phyloP scores from a whole-genome alignment of 2,888 invertebrate genomes.

The Phortica magna region DNA sequence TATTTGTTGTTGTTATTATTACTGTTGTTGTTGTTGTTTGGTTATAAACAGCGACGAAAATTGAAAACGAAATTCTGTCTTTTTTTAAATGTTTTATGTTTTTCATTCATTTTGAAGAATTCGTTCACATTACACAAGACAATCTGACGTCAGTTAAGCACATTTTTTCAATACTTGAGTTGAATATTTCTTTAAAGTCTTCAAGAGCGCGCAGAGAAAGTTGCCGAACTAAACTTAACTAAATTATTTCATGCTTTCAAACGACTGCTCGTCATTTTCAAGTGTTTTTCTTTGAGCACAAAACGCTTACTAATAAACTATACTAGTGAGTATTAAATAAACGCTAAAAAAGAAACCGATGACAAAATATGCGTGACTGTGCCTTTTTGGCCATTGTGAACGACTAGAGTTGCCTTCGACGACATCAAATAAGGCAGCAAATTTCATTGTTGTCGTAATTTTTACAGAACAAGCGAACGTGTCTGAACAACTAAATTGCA shows the following conservation, averaged over 20 bases:
- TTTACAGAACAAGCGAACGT: conserved; percentile 60
- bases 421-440: conserved; percentile 53
- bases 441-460: conserved; percentile 71
- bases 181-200: too few species aligned
- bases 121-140: background rate
- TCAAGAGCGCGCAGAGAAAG: too few species aligned
- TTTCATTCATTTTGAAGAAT: background rate
- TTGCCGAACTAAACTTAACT: too few species aligned
- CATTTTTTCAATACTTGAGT: too few species aligned
- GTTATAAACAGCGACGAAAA: conserved; percentile 52
- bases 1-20: conserved; percentile 39
- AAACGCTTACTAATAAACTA: conserved; percentile 52
- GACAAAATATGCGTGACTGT: conserved; percentile 64
- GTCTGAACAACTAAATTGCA: conserved; percentile 69
- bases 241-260: too few species aligned
- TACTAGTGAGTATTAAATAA: conserved; percentile 60
- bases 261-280: too few species aligned
- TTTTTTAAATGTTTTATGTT: conserved; percentile 22
- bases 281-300: too few species aligned
- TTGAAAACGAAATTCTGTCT: conserved; percentile 65
- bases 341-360: conserved; percentile 69
- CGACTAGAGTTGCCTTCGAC: background rate
- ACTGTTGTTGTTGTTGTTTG: conserved; percentile 34
- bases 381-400: background rate
- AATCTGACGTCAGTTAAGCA: background rate